Base-by-base conservation (phyloP, 2,113 vertebrate species). In the Gymnocephalus cernua region DNA sequence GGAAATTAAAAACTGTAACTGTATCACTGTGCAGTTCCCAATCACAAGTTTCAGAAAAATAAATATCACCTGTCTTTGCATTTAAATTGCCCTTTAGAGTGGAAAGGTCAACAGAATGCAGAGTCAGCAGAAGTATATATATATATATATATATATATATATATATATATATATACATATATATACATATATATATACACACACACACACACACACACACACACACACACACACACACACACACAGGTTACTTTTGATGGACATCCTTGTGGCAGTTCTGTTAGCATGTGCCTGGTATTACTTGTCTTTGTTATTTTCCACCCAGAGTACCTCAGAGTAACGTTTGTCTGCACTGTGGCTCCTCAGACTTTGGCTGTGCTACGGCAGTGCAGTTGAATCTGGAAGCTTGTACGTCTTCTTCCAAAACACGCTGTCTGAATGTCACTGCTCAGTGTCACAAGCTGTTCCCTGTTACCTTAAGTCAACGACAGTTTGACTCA, bases 341-440 rank as follows among this genome's bases (percentile, higher is more conserved):
- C 6, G 8, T 50, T 47, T 71, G 32, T 50, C 38, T 56, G 45
- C 27, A 8, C 6, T 0, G 32, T 50, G 47, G 29, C 61, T 64
- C 18, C 23, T 71, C 58, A 77, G 29, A 66, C 18, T 21, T n/a
- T 5, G 38, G 62, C 57, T 2, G 1, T 57, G 54, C 48, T 79
- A 47, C 73, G 71, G n/a, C 32, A 53, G 62, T 67, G 58, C 44
- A 50, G 50, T 53, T 58, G 14, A 59, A 50, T 44, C 15, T 62
- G 54, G 47, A 44, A 38, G 21, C 41, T 4, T 19, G 18, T 32
- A 44, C 19, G 3, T 21, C 56, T 59, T 71, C 77, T 67, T 69
- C 62, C 53, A 27, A 32, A 57, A 80, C 27, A 38, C 15, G 9
- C 47, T 56, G 14, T 61, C 32, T 50, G 61, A 50, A 80, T 65